Conservation (phyloP, 2,113 vertebrate genomes). For the Malurus alboscapulatus region DNA sequence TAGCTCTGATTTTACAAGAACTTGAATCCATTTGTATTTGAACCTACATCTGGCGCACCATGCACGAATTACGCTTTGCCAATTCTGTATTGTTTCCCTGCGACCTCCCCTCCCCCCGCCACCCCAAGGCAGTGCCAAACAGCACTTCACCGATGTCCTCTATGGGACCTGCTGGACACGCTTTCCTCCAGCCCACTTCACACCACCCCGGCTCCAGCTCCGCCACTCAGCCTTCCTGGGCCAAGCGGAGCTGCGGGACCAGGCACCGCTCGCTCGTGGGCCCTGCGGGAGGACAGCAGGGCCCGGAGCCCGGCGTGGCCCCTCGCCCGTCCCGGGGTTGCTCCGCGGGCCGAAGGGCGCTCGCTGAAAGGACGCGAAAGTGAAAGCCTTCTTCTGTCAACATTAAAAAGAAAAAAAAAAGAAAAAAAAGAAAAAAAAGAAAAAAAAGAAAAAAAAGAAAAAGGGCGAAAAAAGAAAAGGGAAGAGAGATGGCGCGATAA, state of each 20-base stretch:
- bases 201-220: neutral
- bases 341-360: neutral
- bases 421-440: too few relatives aligned
- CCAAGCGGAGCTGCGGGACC: neutral
- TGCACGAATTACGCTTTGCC: neutral
- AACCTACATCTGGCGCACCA: neutral
- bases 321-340: neutral
- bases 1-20: neutral
- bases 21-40: neutral
- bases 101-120: too few relatives aligned
- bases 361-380: neutral
- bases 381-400: neutral
- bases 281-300: neutral
- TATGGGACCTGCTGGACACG: neutral
- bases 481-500: neutral
- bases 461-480: accelerated
- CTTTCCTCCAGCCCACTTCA: neutral
- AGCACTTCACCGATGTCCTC: neutral
- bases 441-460: neutral
- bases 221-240: neutral
- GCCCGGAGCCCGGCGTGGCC: neutral
- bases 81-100: neutral
- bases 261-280: neutral
- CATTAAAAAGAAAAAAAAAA: too few relatives aligned
- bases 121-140: neutral